These are phyloP conservation scores for Gryllus longicercus DNA, from an alignment of 2,888 invertebrate species.

Conservation along the genomic window DNA sequence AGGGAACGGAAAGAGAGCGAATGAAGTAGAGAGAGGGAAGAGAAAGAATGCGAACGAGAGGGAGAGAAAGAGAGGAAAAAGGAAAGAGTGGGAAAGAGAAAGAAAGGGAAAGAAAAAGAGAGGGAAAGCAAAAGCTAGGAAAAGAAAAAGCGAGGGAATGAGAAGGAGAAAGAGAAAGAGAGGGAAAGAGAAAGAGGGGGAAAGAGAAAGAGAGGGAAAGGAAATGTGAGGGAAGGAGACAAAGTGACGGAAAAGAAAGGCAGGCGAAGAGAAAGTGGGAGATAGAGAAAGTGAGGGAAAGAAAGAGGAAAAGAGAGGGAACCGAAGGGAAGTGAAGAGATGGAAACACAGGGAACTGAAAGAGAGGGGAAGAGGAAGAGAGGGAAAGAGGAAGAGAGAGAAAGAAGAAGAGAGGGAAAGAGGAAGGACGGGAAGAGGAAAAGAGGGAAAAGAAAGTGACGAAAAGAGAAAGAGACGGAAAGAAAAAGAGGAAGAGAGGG, in stretches of 20 bases:
- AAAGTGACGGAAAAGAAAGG: neutral
- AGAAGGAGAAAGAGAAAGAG: neutral
- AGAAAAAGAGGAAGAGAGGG: no score
- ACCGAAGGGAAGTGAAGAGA: neutral
- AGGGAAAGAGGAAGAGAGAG: neutral
- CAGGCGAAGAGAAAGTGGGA: neutral
- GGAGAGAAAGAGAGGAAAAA: neutral
- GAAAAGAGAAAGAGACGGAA: neutral
- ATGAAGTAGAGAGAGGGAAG: neutral
- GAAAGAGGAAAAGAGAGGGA: neutral
- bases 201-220: neutral
- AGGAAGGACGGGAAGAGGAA: neutral
- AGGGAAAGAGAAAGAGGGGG: no score
- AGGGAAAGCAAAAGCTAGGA: fast-evolving
- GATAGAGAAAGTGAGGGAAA: neutral
- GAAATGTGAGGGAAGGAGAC: neutral
- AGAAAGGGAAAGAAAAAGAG: fast-evolving
- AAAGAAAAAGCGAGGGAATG: neutral
- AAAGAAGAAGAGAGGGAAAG: neutral
- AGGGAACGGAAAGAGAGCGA: neutral
- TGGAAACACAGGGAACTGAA: neutral
- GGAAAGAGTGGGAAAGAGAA: neutral
- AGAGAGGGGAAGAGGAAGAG: fast-evolving
- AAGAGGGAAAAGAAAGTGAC: neutral
- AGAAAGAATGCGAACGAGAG: neutral